A percentile compares a stretch with the other conserved stretches of the same genome.
These are phyloP conservation scores for Nansenia antarctica DNA, from an alignment of 2,113 vertebrate species.

Conservation along the genomic window DNA sequence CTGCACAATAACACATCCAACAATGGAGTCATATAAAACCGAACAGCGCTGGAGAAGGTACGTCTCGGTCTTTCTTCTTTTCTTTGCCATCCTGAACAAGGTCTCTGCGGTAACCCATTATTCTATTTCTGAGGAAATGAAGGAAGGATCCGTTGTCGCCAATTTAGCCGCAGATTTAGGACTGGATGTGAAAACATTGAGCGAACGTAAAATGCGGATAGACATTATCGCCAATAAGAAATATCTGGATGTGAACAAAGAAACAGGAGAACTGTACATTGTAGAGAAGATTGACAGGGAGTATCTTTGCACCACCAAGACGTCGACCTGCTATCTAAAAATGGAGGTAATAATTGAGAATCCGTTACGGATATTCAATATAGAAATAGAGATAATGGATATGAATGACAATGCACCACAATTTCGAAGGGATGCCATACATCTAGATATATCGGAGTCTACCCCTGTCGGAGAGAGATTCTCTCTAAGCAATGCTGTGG, in stretches of 20 bases:
- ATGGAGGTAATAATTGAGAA: constrained; percentile 65
- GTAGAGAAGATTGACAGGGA: constrained; percentile 62
- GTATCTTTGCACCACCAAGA: constrained; percentile 38
- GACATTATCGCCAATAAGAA: constrained; percentile 27
- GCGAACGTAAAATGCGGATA: constrained; percentile 37
- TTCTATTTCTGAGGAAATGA: constrained; percentile 61
- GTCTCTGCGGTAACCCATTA: constrained; percentile 40
- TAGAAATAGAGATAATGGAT: constrained; percentile 32
- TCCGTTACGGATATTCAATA: constrained; percentile 58
- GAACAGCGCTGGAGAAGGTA: constrained; percentile 17
- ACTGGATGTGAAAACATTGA: constrained; percentile 41
- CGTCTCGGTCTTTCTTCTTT: constrained; percentile 1
- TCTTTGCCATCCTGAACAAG: background rate
- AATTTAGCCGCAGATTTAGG: constrained; percentile 71
- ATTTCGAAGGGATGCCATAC: constrained; percentile 57
- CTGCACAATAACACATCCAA: too few species aligned
- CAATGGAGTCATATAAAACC: background rate
- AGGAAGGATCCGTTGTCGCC: constrained; percentile 65
- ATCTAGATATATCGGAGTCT: constrained; percentile 35
- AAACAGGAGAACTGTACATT: constrained; percentile 64
- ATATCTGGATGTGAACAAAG: constrained; percentile 65
- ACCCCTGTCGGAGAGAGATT: constrained; percentile 19
- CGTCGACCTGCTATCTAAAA: constrained; percentile 45
- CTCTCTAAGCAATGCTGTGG: constrained; percentile 27
- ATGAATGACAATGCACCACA: constrained; percentile 31